Evolutionary conservation across 2,888 invertebrate genomes (phyloP), one percentile per base, ranked within the genome.

Genomic region (Tinea trinotella): DNA sequence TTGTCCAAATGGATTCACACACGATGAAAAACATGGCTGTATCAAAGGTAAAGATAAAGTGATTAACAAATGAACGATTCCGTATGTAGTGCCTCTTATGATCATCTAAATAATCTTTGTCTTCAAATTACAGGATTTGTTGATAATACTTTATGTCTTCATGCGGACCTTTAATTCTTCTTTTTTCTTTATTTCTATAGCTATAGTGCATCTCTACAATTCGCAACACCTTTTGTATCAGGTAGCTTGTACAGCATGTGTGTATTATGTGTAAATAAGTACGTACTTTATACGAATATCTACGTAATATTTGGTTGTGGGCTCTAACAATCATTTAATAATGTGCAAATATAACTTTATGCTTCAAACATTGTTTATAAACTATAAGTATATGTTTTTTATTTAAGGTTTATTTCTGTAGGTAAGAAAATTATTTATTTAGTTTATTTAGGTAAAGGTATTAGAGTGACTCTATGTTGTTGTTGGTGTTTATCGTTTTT

Each of bases 1-100:
- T 90, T 97, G 97, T 89, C 95, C 96, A 74, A 90, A 90, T 84
- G 97, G 96, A 88, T 96, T 93, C 90, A 92, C 92, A 88, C 92
- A 94, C 83, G 95, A 96, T 88, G 91, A 93, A 76, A 92, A 92
- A 89, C 93, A 93, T 88, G 96, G 96, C 93, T 97, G 96, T 90
- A 91, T 94, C 88, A 94, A 95, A 96, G 96, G 96, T 96, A 96
- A 95, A 81, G 75, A 65, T 63, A 65, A 63, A 64, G 67, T 61
- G 67, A 70, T 64, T 66, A 66, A 65, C 67, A 66, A 63, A 59
- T 66, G 64, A 62, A 64, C 62, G 62, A 71, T 72, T 71, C 76
- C 71, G 72, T 76, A 71, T 70, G 76, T 78, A 76, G 76, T 62
- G 57, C 76, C 71, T 76, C 22, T 20, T 74, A 65, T 75, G 74